Evolutionary conservation across 2,113 vertebrate species (phyloP).

Genomic region (western clawed frog (Xenopus tropicalis)): UCB_Xtro_10.0 CM004443.2:116752501-116753000

Average conservation of each 20-base stretch:
- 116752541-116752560: no score
- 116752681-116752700: no score
- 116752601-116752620: no score
- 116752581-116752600: no score
- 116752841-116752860: not conserved
- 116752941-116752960: not conserved
- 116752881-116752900: not conserved
- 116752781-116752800: not conserved
- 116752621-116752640: no score
- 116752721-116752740: no score
- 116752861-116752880: not conserved
- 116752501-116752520: no score
- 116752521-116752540: no score
- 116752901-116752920: constrained; percentile 5
- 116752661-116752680: no score
- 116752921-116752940: not conserved
- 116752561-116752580: no score
- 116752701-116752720: no score
- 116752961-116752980: constrained; percentile 1
- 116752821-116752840: not conserved
- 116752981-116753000: constrained; percentile 5
- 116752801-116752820: not conserved
- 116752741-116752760: not conserved
- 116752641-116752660: no score
- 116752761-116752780: not conserved